Evolutionary conservation across 2,888 invertebrate genomes (phyloP).

Genomic region (Omphaloscelis lunosa): DNA sequence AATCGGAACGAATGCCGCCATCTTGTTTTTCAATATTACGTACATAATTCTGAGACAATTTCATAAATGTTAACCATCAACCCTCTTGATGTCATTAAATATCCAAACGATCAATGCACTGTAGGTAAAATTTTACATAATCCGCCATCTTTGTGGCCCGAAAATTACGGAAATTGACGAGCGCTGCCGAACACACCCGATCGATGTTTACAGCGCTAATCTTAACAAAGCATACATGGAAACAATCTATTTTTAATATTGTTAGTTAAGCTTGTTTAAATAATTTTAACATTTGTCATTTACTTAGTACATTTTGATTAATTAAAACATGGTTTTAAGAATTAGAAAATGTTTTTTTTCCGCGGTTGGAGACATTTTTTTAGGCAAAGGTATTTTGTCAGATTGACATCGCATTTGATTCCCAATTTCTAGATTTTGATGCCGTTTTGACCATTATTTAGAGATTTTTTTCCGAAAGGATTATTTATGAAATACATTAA

Average conservation of each 20-base stretch:
- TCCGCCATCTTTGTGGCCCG: slow-evolving; percentile 49
- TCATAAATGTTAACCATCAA: background rate
- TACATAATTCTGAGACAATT: background rate
- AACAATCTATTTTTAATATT: slow-evolving; percentile 66
- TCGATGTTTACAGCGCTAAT: slow-evolving; percentile 67
- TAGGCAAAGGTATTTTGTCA: background rate
- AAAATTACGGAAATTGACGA: slow-evolving; percentile 67
- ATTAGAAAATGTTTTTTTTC: background rate
- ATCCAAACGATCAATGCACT: background rate
- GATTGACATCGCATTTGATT: background rate
- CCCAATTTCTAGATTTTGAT: background rate
- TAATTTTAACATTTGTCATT: slow-evolving; percentile 53
- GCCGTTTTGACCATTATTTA: too few relatives aligned
- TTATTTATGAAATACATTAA: too few relatives aligned
- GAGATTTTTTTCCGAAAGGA: too few relatives aligned
- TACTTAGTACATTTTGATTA: slow-evolving; percentile 22
- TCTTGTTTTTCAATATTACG: background rate
- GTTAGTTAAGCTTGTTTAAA: slow-evolving; percentile 37
- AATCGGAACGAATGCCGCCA: background rate
- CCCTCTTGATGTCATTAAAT: background rate
- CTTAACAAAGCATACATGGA: slow-evolving; percentile 58
- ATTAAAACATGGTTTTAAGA: background rate
- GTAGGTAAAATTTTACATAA: background rate
- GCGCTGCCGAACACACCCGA: slow-evolving; percentile 60
- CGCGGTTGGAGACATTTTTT: background rate